Base-by-base conservation (phyloP, 2,888 invertebrate species). In the Capitulum mitella region DNA sequence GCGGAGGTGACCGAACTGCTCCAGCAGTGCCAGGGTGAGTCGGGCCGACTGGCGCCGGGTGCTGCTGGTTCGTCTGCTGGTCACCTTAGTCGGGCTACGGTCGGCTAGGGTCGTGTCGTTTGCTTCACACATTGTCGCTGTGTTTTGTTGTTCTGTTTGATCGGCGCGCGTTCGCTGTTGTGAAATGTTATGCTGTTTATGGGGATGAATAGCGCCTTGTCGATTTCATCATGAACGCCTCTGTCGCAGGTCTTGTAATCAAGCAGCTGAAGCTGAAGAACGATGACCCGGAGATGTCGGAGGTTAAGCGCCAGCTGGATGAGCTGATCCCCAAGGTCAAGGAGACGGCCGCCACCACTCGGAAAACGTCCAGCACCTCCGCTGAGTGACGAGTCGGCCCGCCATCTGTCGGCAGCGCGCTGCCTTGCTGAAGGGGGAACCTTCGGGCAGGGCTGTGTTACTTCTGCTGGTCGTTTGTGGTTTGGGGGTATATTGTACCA, bases 21-120 rank as follows among this genome's bases (percentile, higher is more conserved):
- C 1, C 89, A 90, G 75, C 87, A 88, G 78, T 94, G 91, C 86
- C 93, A 96, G 88, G 95, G 95, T 95, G 87, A 85, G 87, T 84
- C n/a, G n/a, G n/a, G n/a, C n/a, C n/a, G n/a, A n/a, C n/a, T n/a
- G n/a, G n/a, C n/a, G n/a, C n/a, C n/a, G n/a, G n/a, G n/a, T n/a
- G n/a, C n/a, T n/a, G n/a, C n/a, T n/a, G n/a, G n/a, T n/a, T n/a
- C n/a, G n/a, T n/a, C n/a, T n/a, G n/a, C n/a, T n/a, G n/a, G n/a
- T n/a, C n/a, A n/a, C n/a, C n/a, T n/a, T n/a, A n/a, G n/a, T n/a
- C n/a, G n/a, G n/a, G n/a, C n/a, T n/a, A n/a, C n/a, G n/a, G n/a
- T n/a, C n/a, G n/a, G n/a, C n/a, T n/a, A n/a, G n/a, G n/a, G n/a
- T n/a, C n/a, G n/a, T n/a, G n/a, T n/a, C n/a, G n/a, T n/a, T n/a